These are phyloP conservation scores for Phacellophora camtschatica DNA, from an alignment of 30 jellyfish, hydroid and myxozoan genomes.

Conservation along the genomic window DNA sequence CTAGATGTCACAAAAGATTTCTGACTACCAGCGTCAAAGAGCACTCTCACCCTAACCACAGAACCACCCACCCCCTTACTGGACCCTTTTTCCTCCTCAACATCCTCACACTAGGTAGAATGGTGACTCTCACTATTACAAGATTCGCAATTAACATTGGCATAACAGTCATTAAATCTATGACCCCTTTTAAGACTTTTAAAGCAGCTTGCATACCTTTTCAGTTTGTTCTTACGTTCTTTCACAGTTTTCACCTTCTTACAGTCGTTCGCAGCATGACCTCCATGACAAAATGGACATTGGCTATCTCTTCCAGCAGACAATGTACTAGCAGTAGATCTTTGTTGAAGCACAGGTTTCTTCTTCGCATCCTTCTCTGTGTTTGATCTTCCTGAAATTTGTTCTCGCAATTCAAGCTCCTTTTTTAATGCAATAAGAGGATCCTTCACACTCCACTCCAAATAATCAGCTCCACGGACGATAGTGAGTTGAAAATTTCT, in stretches of 20 bases:
- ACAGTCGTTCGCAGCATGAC: not conserved
- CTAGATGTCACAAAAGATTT: not conserved
- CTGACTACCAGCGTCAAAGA: conserved; percentile 12
- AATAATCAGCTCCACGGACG: not conserved
- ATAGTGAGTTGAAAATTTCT: not conserved
- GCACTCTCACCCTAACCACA: not conserved
- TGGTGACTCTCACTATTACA: not conserved
- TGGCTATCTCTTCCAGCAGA: not conserved
- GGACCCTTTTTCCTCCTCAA: not conserved
- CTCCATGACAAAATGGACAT: not conserved
- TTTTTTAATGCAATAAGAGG: not conserved
- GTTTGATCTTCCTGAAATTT: not conserved
- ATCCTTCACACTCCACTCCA: conserved; percentile 8
- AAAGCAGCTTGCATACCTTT: not conserved
- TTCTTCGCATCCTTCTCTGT: not conserved
- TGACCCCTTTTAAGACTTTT: not conserved
- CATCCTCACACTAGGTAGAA: not conserved
- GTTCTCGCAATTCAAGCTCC: conserved; percentile 11
- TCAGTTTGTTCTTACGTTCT: not conserved
- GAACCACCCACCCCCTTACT: not conserved
- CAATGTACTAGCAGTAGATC: conserved; percentile 14
- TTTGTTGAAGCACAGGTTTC: not conserved
- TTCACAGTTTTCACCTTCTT: not conserved
- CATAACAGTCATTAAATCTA: not conserved
- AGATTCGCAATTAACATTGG: not conserved